A percentile compares a stretch with the other conserved stretches of the same genome.
These are phyloP conservation scores for Heterotis niloticus DNA, from an alignment of 2,113 vertebrate genomes.

Conservation along the genomic window DNA sequence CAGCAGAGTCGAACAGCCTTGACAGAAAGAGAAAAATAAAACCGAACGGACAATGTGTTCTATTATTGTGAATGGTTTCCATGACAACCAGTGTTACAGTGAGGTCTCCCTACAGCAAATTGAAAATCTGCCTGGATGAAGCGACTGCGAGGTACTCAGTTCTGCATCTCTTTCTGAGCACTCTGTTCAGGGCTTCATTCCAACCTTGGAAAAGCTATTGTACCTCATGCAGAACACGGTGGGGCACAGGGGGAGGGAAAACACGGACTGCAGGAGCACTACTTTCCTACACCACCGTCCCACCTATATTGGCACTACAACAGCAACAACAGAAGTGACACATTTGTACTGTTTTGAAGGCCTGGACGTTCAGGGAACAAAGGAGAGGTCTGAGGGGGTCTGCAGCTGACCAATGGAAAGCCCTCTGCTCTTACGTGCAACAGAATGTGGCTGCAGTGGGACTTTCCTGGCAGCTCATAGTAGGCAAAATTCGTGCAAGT, in stretches of 20 bases:
- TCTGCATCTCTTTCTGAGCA: background rate
- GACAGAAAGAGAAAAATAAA: background rate
- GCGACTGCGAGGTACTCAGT: background rate
- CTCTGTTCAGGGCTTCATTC: background rate
- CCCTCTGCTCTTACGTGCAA: background rate
- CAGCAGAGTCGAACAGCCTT: background rate
- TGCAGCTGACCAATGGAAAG: background rate
- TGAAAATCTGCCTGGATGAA: background rate
- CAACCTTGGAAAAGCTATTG: background rate
- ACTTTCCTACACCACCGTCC: background rate
- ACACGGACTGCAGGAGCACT: no score
- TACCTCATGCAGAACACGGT: no score
- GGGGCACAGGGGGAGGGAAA: no score
- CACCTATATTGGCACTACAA: background rate
- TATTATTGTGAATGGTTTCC: constrained; percentile 32
- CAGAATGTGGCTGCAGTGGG: background rate
- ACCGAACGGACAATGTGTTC: background rate
- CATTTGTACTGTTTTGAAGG: background rate
- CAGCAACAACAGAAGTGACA: background rate
- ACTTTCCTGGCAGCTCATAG: no score
- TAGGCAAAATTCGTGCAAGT: no score
- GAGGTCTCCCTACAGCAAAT: constrained; percentile 7
- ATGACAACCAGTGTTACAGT: constrained; percentile 30
- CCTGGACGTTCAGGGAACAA: background rate
- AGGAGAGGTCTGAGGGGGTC: background rate